These are phyloP conservation scores for Pogona vitticeps DNA, from an alignment of 2,113 vertebrate genomes.

Conservation along the genomic window DNA sequence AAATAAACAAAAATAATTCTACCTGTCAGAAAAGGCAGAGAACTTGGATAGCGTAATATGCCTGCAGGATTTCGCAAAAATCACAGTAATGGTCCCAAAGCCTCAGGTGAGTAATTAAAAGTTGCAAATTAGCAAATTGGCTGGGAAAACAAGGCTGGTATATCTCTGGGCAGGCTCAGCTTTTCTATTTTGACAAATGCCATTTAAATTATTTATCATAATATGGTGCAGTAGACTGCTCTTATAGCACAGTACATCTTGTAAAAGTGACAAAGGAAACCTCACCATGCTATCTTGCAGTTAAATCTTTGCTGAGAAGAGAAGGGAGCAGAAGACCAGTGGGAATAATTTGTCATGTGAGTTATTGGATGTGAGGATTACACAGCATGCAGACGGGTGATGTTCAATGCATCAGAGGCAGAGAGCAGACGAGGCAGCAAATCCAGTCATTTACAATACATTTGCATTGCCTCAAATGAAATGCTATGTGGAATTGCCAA, in stretches of 20 bases:
- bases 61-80: conserved; percentile 31
- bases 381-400: background rate
- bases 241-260: background rate
- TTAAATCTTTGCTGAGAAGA: conserved; percentile 26
- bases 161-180: background rate
- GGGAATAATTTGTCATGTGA: conserved; percentile 10
- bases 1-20: background rate
- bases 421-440: background rate
- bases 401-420: background rate
- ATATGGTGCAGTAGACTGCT: conserved; percentile 34
- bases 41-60: conserved; percentile 34
- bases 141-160: conserved; percentile 8
- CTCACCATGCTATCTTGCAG: conserved; percentile 2
- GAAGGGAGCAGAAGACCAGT: background rate
- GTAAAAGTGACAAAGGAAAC: conserved; percentile 17
- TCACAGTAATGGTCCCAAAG: conserved; percentile 50
- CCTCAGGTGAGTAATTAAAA: conserved; percentile 35
- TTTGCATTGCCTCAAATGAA: fast-evolving
- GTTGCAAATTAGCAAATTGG: conserved; percentile 49
- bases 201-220: conserved; percentile 63
- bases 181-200: conserved; percentile 53
- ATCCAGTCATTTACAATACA: background rate
- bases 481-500: background rate
- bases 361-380: conserved; percentile 11
- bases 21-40: conserved; percentile 37